Base-by-base conservation (phyloP, 2,113 vertebrate species). In the Ammospiza caudacuta region DNA sequence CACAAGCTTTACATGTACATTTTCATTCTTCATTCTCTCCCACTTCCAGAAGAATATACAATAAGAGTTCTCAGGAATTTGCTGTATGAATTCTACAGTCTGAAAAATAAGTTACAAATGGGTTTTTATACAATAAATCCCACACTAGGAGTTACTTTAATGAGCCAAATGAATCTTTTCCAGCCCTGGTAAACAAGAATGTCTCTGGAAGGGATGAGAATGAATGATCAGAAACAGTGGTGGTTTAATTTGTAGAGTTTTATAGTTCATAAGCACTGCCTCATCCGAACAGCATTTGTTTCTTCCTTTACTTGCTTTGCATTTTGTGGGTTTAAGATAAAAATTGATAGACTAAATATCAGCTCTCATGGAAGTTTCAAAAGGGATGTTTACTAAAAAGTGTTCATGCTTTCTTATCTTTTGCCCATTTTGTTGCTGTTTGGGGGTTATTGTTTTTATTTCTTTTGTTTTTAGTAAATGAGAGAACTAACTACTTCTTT, bases 361-460 rank as follows among this genome's bases (percentile, higher is more conserved):
- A 57, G n/a, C 9, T 66, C 7, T 66, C 6, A 2, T 16, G 8
- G 20, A 31, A 22, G n/a, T n/a, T 83, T 76, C 33, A 54, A 16
- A 88, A 58, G 21, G 24, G 4, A 24, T 57, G 15, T 23, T 72
- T 8, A 6, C 22, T 67, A 5, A 28, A 14, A 62, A 62, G 3
- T 12, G 22, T 6, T 61, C 3, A 2, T 39, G 25, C 9, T 41
- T 63, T 43, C 68, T 37, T 3, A 58, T 37, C 12, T 80, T 91
- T 25, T 46, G 2, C 5, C 24, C 2, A 2, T 41, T 31, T 21
- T 13, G 9, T 31, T n/a, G 19, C 31, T 24, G 3, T 4, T 27
- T 47, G 39, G 15, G 37, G 3, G 1, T 54, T n/a, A 10, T 23
- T 49, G 18, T 1, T 17, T 76, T 21, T 69, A 10, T 33, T 43